These are phyloP conservation scores for Dromococcyx pavoninus DNA, from an alignment of 2,797 vertebrate species.

Conservation along the genomic window DNA sequence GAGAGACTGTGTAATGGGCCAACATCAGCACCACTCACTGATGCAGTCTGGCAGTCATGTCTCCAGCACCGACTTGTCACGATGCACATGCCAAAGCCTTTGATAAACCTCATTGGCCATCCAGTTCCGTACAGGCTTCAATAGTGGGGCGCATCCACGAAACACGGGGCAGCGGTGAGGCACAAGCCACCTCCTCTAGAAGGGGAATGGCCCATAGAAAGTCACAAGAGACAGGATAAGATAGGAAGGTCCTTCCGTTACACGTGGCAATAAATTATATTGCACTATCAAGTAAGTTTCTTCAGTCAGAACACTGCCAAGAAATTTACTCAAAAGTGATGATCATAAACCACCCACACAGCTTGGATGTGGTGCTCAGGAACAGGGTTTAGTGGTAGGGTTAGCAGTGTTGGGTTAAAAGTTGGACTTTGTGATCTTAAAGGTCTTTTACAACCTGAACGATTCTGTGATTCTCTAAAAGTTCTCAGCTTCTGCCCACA, in stretches of 20 bases:
- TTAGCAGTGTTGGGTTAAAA: no score
- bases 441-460: no score
- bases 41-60: background rate
- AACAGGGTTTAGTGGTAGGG: no score
- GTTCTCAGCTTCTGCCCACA: background rate
- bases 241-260: constrained; percentile 75
- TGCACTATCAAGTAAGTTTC: constrained; percentile 72
- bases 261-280: constrained; percentile 71
- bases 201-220: constrained; percentile 44
- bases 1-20: background rate
- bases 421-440: no score
- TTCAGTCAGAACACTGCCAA: constrained; percentile 64
- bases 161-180: constrained; percentile 35
- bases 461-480: no score
- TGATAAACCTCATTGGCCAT: background rate
- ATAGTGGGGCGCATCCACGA: background rate
- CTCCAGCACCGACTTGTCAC: background rate
- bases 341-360: constrained; percentile 59
- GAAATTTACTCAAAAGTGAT: constrained; percentile 68
- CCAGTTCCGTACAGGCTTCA: background rate
- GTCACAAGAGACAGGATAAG: constrained; percentile 62
- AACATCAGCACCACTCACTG: accelerated
- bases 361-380: no score
- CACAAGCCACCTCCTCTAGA: constrained; percentile 33
- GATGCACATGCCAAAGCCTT: background rate